Base-by-base conservation (phyloP, 53 echinoderm and acorn worm genomes). In the Stichopus horrens region DNA sequence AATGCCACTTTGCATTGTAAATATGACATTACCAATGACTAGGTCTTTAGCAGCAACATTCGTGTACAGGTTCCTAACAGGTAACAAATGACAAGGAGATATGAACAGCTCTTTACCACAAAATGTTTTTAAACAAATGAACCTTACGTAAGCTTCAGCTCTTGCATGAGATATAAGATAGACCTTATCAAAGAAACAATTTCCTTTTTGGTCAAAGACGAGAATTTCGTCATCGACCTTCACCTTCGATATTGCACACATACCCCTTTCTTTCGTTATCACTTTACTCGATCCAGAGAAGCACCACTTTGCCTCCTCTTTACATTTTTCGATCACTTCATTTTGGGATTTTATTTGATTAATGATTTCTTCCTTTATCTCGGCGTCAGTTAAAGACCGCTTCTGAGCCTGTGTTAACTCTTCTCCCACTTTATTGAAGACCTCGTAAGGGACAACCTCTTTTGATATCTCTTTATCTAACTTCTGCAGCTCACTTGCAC, bases 111-210 rank as follows among this genome's bases (percentile, higher is more conserved):
- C 58, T 80, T 80, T 80, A 8, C 57, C 58, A 6, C 20, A 9
- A 7, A 8, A 21, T 53, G 79, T 79, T 55, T 56, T n/a, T 54
- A 79, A 52, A n/a, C 56, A n/a, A 51, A 79, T 14, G 53, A 53
- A 79, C 5, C 13, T 79, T 5, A 79, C 4, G 7, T 79, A 19
- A 54, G 54, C 54, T 7, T 10, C 20, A 54, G 8, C 56, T 19
- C 56, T 79, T 37, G 79, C 79, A 52, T 79, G 79, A 52, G 79
- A 79, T 13, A 79, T 79, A 5, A 79, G 52, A 79, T 79, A 79
- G 20, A 79, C 79, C 16, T 79, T 79, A 54, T 79, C 79, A 52
- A 54, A 79, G 79, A 79, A 79, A 7, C 53, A 11, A 14, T 55
- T 4, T 4, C 79, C 79, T 10, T 79, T 37, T 8, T 54, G 5